Evolutionary conservation across 2,113 vertebrate genomes (phyloP).

Genomic region (Plecotus auritus): DNA sequence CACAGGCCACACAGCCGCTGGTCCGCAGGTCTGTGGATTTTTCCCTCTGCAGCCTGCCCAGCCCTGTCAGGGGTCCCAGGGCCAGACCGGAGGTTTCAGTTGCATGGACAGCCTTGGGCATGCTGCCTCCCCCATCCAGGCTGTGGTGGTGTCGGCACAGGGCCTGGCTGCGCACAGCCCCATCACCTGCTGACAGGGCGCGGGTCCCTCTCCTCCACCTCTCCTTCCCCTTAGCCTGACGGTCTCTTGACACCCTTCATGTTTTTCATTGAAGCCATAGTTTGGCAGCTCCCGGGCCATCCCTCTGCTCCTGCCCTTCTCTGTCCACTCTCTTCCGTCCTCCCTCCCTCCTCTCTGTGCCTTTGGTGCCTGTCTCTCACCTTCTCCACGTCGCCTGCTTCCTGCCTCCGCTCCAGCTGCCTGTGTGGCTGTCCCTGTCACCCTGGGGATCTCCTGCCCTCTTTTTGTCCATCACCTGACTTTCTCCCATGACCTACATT

Average conservation of each 20-base stretch:
- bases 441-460: background rate
- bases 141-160: background rate
- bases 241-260: conserved; percentile 67
- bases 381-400: background rate
- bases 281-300: conserved; percentile 58
- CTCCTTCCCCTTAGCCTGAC: conserved; percentile 72
- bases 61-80: conserved; percentile 7
- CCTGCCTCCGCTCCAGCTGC: background rate
- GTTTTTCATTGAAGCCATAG: conserved; percentile 68
- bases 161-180: accelerated
- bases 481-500: background rate
- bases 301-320: background rate
- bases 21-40: background rate
- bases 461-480: background rate
- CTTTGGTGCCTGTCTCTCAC: background rate
- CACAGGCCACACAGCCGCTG: background rate
- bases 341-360: background rate
- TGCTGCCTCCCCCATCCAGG: background rate
- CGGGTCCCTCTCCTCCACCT: conserved; percentile 10
- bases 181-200: background rate
- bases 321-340: accelerated
- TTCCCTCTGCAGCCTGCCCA: background rate
- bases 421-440: background rate
- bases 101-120: background rate
- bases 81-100: conserved; percentile 57